phyloP scores from a whole-genome alignment of 2,797 vertebrate species.

The Ispidina picta region DNA sequence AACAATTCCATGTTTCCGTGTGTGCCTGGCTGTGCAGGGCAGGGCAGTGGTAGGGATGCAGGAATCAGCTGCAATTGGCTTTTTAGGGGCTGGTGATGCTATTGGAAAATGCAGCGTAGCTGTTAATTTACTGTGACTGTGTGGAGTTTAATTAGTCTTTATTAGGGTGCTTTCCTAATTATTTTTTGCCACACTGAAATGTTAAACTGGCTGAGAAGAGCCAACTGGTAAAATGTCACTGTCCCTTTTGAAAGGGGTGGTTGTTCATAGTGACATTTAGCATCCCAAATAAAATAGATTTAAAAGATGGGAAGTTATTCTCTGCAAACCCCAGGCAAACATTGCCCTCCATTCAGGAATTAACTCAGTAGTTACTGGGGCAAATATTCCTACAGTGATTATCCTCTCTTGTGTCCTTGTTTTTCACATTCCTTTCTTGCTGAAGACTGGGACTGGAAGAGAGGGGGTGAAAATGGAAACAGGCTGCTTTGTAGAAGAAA shows the following conservation, averaged over 20 bases:
- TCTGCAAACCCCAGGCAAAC: background rate
- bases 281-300: background rate
- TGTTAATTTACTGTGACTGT: no score
- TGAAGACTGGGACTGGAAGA: background rate
- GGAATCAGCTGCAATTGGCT: background rate
- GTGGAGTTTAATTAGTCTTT: background rate
- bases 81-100: background rate
- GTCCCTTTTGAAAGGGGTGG: background rate
- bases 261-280: background rate
- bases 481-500: fast-evolving
- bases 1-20: no score
- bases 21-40: background rate
- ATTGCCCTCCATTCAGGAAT: background rate
- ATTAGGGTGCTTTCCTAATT: background rate
- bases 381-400: background rate
- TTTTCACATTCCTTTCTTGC: background rate
- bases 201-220: background rate
- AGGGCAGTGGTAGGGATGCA: background rate
- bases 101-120: background rate
- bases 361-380: background rate
- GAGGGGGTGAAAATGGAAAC: background rate
- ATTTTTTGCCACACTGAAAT: background rate
- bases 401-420: background rate
- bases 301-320: background rate
- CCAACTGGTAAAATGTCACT: background rate